Evolutionary conservation across 2,888 invertebrate species (phyloP).

Genomic region (Platynereis dumerilii): DNA sequence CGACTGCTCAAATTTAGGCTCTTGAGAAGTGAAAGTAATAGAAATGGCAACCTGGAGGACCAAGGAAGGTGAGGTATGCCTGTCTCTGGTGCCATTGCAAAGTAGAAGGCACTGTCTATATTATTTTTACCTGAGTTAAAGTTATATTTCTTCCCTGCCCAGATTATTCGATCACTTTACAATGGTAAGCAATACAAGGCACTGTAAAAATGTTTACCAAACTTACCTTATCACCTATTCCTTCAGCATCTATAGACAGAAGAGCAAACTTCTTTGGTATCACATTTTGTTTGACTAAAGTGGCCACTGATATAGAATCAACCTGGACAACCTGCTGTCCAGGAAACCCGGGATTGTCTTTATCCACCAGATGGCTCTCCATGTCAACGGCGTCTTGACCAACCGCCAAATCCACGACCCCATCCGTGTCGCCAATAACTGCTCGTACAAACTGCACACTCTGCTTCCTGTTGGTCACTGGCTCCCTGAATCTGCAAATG

Average conservation of each 20-base stretch:
- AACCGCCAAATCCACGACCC: conserved; percentile 40
- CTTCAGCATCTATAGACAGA: conserved; percentile 53
- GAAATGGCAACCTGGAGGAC: no score
- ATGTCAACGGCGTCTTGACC: conserved; percentile 39
- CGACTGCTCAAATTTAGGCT: no score
- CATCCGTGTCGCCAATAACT: conserved; percentile 42
- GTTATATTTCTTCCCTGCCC: no score
- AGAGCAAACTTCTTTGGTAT: conserved; percentile 48
- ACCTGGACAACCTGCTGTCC: not conserved
- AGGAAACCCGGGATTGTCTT: conserved; percentile 33
- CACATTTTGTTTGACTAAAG: conserved; percentile 39
- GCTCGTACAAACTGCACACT: conserved; percentile 42
- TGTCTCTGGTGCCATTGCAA: no score
- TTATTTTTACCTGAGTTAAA: no score
- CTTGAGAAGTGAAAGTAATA: no score
- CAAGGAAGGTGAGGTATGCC: no score
- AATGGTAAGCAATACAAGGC: not conserved
- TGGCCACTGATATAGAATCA: conserved; percentile 37
- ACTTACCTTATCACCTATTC: conserved; percentile 45
- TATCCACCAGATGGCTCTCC: conserved; percentile 42
- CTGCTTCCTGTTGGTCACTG: conserved; percentile 35
- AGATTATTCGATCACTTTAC: not conserved
- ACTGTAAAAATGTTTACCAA: not conserved
- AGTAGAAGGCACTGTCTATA: no score
- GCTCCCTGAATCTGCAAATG: not conserved